These are phyloP conservation scores for Blastobasis adustella DNA, from an alignment of 2,888 invertebrate genomes.

Conservation along the genomic window DNA sequence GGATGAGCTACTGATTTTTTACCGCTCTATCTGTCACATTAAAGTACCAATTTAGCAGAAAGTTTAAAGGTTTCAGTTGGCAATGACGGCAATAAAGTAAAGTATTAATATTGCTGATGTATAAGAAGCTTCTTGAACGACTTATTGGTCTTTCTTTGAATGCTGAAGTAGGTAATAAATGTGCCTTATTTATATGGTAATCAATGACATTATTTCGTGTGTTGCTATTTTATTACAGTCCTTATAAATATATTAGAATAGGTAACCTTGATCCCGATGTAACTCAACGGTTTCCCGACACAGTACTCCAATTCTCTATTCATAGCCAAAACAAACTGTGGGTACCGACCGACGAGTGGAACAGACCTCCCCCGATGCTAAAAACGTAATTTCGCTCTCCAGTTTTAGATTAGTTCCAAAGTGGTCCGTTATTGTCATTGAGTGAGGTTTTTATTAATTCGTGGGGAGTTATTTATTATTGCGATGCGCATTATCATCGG, in stretches of 20 bases:
- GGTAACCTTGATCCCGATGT: no score
- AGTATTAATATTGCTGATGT: no score
- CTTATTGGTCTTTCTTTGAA: no score
- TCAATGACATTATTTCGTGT: no score
- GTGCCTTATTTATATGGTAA: no score
- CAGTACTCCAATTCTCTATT: no score
- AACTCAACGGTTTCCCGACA: no score
- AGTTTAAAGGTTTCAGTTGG: conserved; percentile 20
- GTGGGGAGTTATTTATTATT: conserved; percentile 53
- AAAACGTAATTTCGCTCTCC: conserved; percentile 52
- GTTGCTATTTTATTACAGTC: no score
- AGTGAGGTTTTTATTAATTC: conserved; percentile 70
- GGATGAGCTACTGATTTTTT: conserved; percentile 24
- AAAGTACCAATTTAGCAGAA: conserved; percentile 24
- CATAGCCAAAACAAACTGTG: no score
- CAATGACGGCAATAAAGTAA: conserved; percentile 2
- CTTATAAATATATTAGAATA: no score
- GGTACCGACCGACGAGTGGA: conserved; percentile 2
- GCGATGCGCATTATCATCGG: conserved; percentile 55
- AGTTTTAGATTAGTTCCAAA: conserved; percentile 63
- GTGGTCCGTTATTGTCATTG: conserved; percentile 63
- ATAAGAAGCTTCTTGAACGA: no score
- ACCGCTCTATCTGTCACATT: conserved; percentile 18
- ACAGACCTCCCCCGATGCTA: conserved; percentile 32
- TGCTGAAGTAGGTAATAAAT: no score